phyloP scores from a whole-genome alignment of 2,797 vertebrate species.

The Novumbra hubbsi region DNA sequence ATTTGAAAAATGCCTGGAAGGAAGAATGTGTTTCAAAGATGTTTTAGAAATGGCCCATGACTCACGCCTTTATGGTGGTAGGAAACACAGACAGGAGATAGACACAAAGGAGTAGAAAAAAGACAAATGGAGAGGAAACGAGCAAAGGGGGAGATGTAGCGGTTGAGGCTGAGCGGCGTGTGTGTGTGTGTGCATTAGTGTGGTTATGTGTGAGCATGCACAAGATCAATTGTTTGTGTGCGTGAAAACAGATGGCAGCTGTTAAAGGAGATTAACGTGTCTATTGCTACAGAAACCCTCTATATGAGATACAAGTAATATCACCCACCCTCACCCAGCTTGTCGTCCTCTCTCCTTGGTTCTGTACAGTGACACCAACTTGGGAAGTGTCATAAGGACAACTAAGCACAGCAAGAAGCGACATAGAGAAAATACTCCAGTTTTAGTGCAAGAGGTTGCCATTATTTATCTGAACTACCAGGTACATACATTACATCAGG shows the following conservation, averaged over 20 bases:
- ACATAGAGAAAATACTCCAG: not conserved
- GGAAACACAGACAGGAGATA: not conserved
- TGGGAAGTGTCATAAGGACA: not conserved
- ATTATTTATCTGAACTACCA: not conserved
- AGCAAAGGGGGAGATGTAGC: constrained; percentile 13
- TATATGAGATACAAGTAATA: constrained; percentile 32
- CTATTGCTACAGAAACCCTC: constrained; percentile 36
- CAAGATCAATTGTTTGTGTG: constrained; percentile 1
- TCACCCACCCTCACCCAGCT: not conserved
- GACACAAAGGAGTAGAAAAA: not conserved
- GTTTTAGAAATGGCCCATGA: not conserved
- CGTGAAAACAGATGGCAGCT: constrained; percentile 63
- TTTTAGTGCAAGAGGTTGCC: no score
- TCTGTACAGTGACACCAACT: not conserved
- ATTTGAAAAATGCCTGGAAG: not conserved
- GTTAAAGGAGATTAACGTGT: constrained; percentile 68
- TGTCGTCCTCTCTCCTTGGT: not conserved
- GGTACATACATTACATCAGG: no score
- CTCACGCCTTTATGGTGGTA: not conserved
- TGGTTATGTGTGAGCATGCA: constrained; percentile 4
- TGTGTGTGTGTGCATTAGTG: constrained; percentile 12
- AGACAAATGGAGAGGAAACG: constrained; percentile 37
- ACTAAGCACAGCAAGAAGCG: not conserved
- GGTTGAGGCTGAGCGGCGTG: constrained; percentile 20
- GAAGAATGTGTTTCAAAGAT: constrained; percentile 3